Percentiles rank a stretch among this genome's conserved stretches.
Evolutionary conservation across 23 tunicate genomes (phyloP).

Genomic region (Ascidia mentula): DNA sequence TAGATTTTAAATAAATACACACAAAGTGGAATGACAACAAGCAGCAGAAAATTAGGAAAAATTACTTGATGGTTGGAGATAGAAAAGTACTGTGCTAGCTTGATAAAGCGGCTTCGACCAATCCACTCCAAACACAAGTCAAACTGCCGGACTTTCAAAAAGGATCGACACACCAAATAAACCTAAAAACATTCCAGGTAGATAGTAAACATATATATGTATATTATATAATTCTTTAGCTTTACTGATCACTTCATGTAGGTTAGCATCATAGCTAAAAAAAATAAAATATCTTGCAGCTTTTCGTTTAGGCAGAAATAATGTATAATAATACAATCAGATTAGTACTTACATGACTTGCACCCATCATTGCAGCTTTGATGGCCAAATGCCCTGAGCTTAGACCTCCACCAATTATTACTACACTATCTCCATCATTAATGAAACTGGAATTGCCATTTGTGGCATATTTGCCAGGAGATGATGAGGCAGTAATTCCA

Average conservation of each 20-base stretch:
- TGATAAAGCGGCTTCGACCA: conserved; percentile 15
- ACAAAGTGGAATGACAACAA: too few species aligned
- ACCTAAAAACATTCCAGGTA: conserved; percentile 12
- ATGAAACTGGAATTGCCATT: not conserved
- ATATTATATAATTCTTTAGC: too few species aligned
- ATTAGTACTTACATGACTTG: conserved; percentile 7
- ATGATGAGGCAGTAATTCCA: not conserved
- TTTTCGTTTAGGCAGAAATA: too few species aligned
- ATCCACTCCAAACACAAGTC: conserved; percentile 21
- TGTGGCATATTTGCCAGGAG: too few species aligned
- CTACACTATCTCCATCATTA: not conserved
- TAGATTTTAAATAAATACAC: too few species aligned
- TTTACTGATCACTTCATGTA: too few species aligned
- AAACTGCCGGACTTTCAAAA: conserved; percentile 12
- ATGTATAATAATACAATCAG: too few species aligned
- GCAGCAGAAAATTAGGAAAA: too few species aligned
- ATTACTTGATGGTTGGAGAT: too few species aligned
- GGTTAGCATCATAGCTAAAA: too few species aligned
- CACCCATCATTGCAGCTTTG: conserved; percentile 23
- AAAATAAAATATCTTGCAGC: too few species aligned
- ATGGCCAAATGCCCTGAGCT: conserved; percentile 24
- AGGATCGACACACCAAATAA: conserved; percentile 4
- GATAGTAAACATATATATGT: too few species aligned
- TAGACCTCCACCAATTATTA: conserved; percentile 28
- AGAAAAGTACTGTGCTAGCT: conserved; percentile 13